Percentiles rank a stretch among this genome's conserved stretches.
These are phyloP conservation scores for Isaurus tuberculatus DNA, from an alignment of 92 coral and sea anemone genomes.

Conservation along the genomic window DNA sequence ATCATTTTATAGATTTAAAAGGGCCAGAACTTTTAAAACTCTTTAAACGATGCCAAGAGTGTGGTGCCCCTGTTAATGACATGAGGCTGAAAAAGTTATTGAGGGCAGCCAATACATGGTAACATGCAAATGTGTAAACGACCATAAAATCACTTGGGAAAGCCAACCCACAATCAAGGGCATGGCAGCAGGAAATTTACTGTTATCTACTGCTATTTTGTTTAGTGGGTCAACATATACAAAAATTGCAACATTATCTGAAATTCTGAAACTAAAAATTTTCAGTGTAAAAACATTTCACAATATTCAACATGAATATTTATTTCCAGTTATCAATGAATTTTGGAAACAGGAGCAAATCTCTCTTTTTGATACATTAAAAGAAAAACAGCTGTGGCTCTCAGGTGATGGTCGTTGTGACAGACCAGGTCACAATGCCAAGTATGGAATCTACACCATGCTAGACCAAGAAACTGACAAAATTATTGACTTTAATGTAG, in stretches of 20 bases:
- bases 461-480: slow-evolving; percentile 61
- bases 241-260: slow-evolving; percentile 45
- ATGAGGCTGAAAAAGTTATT: neutral
- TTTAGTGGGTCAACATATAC: slow-evolving; percentile 64
- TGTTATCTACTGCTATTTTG: slow-evolving; percentile 60
- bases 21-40: slow-evolving; percentile 6
- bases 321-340: slow-evolving; percentile 55
- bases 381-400: slow-evolving; percentile 50
- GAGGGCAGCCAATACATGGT: slow-evolving; percentile 58
- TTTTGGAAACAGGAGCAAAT: slow-evolving; percentile 44
- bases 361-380: slow-evolving; percentile 28
- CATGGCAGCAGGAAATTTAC: slow-evolving; percentile 70
- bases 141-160: slow-evolving; percentile 57
- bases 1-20: neutral
- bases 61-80: slow-evolving; percentile 45
- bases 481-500: slow-evolving; percentile 51
- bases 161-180: slow-evolving; percentile 64
- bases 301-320: slow-evolving; percentile 53
- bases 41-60: slow-evolving; percentile 2
- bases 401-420: slow-evolving; percentile 51
- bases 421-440: neutral
- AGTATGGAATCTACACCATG: slow-evolving; percentile 15
- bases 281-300: neutral
- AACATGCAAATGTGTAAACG: slow-evolving; percentile 45
- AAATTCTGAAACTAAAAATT: slow-evolving; percentile 28